Evolutionary conservation across 2,113 vertebrate species (phyloP).

Genomic region (Trochalopteron elliotii): DNA sequence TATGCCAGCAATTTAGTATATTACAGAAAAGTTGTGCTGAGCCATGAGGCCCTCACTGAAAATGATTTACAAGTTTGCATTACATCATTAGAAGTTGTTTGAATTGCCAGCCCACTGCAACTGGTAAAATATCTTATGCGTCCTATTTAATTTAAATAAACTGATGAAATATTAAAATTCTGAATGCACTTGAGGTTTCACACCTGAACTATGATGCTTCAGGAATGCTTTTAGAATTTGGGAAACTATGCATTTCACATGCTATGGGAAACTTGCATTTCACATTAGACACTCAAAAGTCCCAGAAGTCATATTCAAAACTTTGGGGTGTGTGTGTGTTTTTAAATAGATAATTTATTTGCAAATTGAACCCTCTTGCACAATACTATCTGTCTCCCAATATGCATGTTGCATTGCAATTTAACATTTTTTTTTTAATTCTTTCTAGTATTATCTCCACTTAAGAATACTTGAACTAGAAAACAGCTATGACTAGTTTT

Average conservation of each 20-base stretch:
- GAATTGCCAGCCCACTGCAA: neutral
- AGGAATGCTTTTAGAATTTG: slow-evolving; percentile 29
- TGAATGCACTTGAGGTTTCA: slow-evolving; percentile 7
- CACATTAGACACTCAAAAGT: neutral
- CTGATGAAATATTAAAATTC: neutral
- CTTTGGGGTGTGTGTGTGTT: neutral
- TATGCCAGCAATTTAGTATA: slow-evolving; percentile 22
- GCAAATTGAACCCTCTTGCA: neutral
- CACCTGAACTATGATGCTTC: slow-evolving; percentile 36
- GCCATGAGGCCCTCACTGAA: slow-evolving; percentile 28
- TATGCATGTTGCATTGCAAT: neutral
- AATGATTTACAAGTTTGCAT: slow-evolving; percentile 37
- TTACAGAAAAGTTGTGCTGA: slow-evolving; percentile 40
- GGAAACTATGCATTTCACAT: neutral
- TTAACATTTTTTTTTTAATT: neutral
- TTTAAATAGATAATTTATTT: slow-evolving; percentile 19
- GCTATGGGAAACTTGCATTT: neutral
- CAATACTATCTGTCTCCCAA: slow-evolving; percentile 18
- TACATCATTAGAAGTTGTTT: slow-evolving; percentile 38
- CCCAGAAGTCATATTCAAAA: neutral
- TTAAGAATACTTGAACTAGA: neutral
- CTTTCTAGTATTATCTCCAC: neutral
- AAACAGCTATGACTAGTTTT: neutral
- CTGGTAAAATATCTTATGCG: neutral
- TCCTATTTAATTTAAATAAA: slow-evolving; percentile 34